A percentile compares a stretch with the other conserved stretches of the same genome.
Evolutionary conservation across 2,888 invertebrate genomes (phyloP).

Genomic region (Zygaena filipendulae): DNA sequence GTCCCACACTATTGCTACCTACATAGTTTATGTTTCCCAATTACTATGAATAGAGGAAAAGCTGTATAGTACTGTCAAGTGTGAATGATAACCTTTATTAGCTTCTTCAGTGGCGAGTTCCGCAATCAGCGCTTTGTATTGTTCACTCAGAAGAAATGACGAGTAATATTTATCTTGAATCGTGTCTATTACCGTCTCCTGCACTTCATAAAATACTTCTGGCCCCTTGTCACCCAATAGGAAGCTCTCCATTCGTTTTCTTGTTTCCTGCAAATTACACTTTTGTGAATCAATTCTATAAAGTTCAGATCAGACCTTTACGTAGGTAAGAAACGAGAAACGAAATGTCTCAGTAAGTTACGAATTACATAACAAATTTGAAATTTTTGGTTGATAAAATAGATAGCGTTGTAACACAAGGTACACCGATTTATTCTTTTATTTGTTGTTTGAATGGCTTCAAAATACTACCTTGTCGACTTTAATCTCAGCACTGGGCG

Average conservation of each 20-base stretch:
- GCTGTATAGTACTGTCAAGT: too few relatives aligned
- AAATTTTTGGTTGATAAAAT: too few relatives aligned
- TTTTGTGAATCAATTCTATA: background rate
- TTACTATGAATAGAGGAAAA: too few relatives aligned
- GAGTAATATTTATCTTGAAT: conserved; percentile 91
- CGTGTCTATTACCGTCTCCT: conserved; percentile 80
- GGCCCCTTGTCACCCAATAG: conserved; percentile 88
- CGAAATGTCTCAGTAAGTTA: too few relatives aligned
- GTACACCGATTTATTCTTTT: too few relatives aligned
- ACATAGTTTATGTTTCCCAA: too few relatives aligned
- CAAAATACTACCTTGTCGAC: conserved; percentile 73
- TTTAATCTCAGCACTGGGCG: conserved; percentile 83
- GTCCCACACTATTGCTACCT: too few relatives aligned
- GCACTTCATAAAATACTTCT: conserved; percentile 89
- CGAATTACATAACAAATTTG: too few relatives aligned
- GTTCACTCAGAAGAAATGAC: conserved; percentile 87
- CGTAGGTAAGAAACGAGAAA: too few relatives aligned
- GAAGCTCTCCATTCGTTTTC: conserved; percentile 90
- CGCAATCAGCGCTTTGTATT: conserved; percentile 78
- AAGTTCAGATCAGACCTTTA: too few relatives aligned
- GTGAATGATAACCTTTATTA: conserved; percentile 60
- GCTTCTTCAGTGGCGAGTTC: conserved; percentile 73
- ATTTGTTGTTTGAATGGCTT: too few relatives aligned
- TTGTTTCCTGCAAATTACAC: conserved; percentile 67
- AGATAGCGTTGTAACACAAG: too few relatives aligned